Conservation (phyloP, 2,113 vertebrate species). For the Peromyscus maniculatus region DNA sequence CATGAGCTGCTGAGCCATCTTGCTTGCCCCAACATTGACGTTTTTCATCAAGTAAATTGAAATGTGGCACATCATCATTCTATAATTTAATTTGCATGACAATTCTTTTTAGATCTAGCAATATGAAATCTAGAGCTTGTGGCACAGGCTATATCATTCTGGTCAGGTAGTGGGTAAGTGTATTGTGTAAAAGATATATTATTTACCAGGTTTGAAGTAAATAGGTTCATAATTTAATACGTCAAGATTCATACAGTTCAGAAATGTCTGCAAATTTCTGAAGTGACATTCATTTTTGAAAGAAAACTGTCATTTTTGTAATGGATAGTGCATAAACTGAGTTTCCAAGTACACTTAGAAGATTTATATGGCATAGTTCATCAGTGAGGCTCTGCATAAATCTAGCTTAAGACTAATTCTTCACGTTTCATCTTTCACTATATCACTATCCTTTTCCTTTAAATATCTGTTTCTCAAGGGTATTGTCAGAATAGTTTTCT, state of each 20-base stretch:
- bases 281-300: conserved; percentile 79
- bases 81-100: conserved; percentile 53
- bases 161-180: conserved; percentile 64
- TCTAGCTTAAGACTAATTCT: conserved; percentile 63
- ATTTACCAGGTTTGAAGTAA: conserved; percentile 82
- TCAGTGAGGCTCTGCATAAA: conserved; percentile 65
- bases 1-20: neutral
- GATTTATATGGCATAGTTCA: conserved; percentile 63
- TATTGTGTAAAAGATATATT: conserved; percentile 81
- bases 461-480: conserved; percentile 70
- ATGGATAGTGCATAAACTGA: conserved; percentile 66
- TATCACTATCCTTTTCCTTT: conserved; percentile 74
- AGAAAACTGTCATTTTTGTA: conserved; percentile 76
- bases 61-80: conserved; percentile 29
- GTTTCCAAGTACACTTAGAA: conserved; percentile 71
- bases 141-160: conserved; percentile 62
- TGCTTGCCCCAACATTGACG: neutral
- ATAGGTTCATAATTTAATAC: conserved; percentile 83
- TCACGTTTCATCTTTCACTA: conserved; percentile 59
- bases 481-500: conserved; percentile 19
- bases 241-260: conserved; percentile 74
- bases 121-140: conserved; percentile 47
- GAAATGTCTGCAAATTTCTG: conserved; percentile 82
- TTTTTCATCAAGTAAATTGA: conserved; percentile 13
- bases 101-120: conserved; percentile 60